Base-by-base conservation (phyloP, 2,888 invertebrate genomes). In the Anthoptus insignis region DNA sequence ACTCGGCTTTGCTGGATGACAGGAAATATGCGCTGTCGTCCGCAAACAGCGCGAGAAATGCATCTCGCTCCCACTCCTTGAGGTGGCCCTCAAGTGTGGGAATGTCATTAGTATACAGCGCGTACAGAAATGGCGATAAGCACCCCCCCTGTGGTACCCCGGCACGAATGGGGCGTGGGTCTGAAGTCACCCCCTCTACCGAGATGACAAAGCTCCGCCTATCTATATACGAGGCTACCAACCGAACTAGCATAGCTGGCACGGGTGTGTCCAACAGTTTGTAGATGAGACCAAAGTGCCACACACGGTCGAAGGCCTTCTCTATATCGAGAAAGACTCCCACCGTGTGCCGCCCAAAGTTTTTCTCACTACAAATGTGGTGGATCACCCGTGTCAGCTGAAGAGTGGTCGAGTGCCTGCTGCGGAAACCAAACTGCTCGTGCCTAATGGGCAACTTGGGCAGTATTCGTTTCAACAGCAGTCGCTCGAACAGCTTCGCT, bases 351-450 rank as follows among this genome's bases (percentile, higher is more conserved):
- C 29, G 29, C 14, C 29, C 50, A 6, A 6, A 5, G 13, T 50
- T 50, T 16, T 6, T 1, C 50, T 50, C 29, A 8, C 16, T 29
- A 7, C 27, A 7, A 21, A 50, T 6, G 14, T 50, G 50, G 16
- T 27, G n/a, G n/a, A n/a, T n/a, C n/a, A n/a, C n/a, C n/a, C n/a
- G n/a, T n/a, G n/a, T n/a, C n/a, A n/a, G n/a, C 11, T 53, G 53
- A 1, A 53, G 53, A 21, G 53, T 32, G 3, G 53, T 34, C 7
- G 53, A 53, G 34, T 34, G 34, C 6, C 53, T 34, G 11, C 13
- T 21, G 37, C 54, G 54, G 22, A 54, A 54, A 11, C 54, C 54
- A 34, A 34, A 54, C 37, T 54, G 54, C 54, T 54, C 54, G 0
- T 34, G 34, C n/a, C 54, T 54, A 22, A 54, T 7, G 37, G 3